phyloP scores from a whole-genome alignment of 2,888 invertebrate genomes.

The Standfussiana lucernea region DNA sequence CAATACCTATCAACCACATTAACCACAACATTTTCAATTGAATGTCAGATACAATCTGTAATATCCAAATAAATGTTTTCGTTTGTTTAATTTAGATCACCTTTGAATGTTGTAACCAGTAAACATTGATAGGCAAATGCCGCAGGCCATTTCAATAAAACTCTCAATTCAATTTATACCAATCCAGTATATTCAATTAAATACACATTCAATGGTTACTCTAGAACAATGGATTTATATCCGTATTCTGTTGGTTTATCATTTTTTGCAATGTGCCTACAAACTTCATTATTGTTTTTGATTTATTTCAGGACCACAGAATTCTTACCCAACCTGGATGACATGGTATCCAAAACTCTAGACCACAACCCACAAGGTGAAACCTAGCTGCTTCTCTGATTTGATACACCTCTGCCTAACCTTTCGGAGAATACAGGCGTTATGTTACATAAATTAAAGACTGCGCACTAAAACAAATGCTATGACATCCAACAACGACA shows the following conservation, averaged over 20 bases:
- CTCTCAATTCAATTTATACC: conserved; percentile 62
- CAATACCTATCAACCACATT: conserved; percentile 1
- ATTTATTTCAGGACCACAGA: not conserved
- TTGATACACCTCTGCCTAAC: not conserved
- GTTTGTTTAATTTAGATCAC: conserved; percentile 45
- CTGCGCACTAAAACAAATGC: not conserved
- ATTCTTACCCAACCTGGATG: not conserved
- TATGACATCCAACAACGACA: not conserved
- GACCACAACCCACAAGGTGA: not conserved
- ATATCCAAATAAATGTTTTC: conserved; percentile 30
- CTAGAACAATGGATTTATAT: conserved; percentile 46
- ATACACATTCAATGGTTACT: conserved; percentile 29
- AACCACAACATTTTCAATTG: conserved; percentile 24
- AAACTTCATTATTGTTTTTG: not conserved
- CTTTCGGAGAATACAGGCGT: not conserved
- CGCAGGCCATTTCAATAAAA: conserved; percentile 57
- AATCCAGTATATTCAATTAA: conserved; percentile 57
- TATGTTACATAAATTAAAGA: too few relatives aligned
- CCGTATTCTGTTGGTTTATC: conserved; percentile 43
- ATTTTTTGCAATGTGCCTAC: not conserved
- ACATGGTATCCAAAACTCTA: not conserved
- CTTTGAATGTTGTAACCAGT: conserved; percentile 31
- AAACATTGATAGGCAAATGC: conserved; percentile 50
- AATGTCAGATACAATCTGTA: conserved; percentile 23
- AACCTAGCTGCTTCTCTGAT: not conserved